These are phyloP conservation scores for Macrotis lagotis DNA, from an alignment of 2,113 vertebrate genomes.

Conservation along the genomic window DNA sequence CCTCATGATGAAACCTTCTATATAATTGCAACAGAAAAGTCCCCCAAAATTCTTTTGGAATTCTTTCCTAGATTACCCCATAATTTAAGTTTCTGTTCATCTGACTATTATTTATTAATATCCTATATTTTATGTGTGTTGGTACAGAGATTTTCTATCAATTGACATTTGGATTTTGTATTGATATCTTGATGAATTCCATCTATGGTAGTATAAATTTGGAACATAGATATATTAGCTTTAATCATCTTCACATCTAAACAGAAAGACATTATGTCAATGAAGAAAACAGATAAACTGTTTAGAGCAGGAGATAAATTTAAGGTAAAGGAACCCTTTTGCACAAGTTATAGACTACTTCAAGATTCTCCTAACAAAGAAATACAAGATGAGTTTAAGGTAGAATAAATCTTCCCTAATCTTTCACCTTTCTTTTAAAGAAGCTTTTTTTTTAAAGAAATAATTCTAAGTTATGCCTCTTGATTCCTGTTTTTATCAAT, in stretches of 20 bases:
- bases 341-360: slow-evolving; percentile 14
- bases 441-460: slow-evolving; percentile 76
- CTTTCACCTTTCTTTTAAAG: slow-evolving; percentile 41
- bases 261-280: slow-evolving; percentile 33
- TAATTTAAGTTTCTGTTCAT: neutral
- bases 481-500: slow-evolving; percentile 67
- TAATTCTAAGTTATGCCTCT: slow-evolving; percentile 67
- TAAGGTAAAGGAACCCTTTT: neutral
- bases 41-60: slow-evolving; percentile 20
- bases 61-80: neutral
- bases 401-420: slow-evolving; percentile 66
- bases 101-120: neutral
- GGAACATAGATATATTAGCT: neutral
- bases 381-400: slow-evolving; percentile 81
- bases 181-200: slow-evolving; percentile 19
- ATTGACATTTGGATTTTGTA: neutral
- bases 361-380: slow-evolving; percentile 56
- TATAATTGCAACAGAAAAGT: neutral
- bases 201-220: slow-evolving; percentile 1
- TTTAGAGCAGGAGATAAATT: neutral
- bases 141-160: neutral
- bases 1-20: slow-evolving; percentile 70
- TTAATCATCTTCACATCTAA: slow-evolving; percentile 11
- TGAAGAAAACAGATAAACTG: neutral
- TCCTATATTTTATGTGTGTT: neutral